Percentiles rank a stretch among this genome's conserved stretches.
phyloP scores from a whole-genome alignment of 2,113 vertebrate genomes.

The Podarcis cretensis region DNA sequence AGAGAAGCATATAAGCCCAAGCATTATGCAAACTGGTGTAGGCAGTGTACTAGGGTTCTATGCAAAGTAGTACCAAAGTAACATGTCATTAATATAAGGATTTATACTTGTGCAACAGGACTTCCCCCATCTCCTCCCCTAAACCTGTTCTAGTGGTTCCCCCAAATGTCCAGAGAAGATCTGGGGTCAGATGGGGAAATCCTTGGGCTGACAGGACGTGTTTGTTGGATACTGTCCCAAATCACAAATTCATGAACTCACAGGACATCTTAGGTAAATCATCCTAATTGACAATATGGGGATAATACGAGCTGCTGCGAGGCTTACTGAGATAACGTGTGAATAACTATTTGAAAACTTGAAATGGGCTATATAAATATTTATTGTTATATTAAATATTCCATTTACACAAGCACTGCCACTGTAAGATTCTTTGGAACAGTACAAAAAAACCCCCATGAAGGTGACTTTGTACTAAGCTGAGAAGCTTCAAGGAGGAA shows the following conservation, averaged over 20 bases:
- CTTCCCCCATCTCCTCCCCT: too few species aligned
- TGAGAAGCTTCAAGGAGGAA: neutral
- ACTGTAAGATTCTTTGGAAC: neutral
- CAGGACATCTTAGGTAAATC: neutral
- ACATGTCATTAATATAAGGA: too few species aligned
- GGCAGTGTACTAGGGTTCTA: too few species aligned
- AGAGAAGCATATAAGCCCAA: too few species aligned
- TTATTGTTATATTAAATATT: neutral
- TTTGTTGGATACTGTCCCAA: neutral
- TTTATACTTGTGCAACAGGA: too few species aligned
- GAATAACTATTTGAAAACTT: neutral
- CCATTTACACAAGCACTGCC: slow-evolving; percentile 7
- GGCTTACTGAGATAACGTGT: neutral
- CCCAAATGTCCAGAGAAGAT: too few species aligned
- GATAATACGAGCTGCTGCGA: neutral
- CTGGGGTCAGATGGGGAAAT: too few species aligned
- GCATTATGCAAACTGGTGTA: too few species aligned
- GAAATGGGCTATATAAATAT: neutral
- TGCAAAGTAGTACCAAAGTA: too few species aligned
- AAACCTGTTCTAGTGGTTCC: too few species aligned
- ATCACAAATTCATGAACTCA: neutral
- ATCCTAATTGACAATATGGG: neutral
- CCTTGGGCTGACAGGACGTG: too few species aligned
- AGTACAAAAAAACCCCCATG: neutral
- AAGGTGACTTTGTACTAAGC: slow-evolving; percentile 11